These are phyloP conservation scores for Aphelenchoides avenae DNA, from an alignment of 1,140 invertebrate genomes.

Conservation along the genomic window DNA sequence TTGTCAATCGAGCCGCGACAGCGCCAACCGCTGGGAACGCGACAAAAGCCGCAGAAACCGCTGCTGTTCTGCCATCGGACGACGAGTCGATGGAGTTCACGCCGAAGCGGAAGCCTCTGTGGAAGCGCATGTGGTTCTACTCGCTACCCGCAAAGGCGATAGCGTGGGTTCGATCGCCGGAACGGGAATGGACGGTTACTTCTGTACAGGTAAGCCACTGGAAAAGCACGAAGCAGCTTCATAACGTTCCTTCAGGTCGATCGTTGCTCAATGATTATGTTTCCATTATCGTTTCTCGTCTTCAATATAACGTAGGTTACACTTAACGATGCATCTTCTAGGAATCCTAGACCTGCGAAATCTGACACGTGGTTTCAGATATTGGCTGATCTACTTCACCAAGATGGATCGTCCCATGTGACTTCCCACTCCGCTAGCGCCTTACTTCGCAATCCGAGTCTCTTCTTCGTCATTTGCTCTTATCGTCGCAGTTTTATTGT, in stretches of 20 bases:
- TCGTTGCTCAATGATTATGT: background rate
- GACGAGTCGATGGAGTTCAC: background rate
- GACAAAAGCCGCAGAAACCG: constrained; percentile 5
- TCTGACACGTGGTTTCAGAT: constrained; percentile 18
- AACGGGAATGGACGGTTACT: constrained; percentile 55
- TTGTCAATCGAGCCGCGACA: constrained; percentile 1
- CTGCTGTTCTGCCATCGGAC: background rate
- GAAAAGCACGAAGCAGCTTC: constrained; percentile 10
- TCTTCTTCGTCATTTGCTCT: no score
- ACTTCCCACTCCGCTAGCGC: no score
- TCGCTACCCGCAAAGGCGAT: background rate
- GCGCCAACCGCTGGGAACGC: constrained; percentile 3
- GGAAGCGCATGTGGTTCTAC: background rate
- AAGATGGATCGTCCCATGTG: constrained; percentile 21
- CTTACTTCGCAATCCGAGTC: no score
- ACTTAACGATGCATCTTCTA: constrained; percentile 2
- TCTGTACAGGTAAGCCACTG: constrained; percentile 49
- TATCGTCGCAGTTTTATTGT: no score
- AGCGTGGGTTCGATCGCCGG: constrained; percentile 19
- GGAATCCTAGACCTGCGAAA: constrained; percentile 17
- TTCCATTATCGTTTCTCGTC: background rate
- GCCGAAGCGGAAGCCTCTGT: constrained; percentile 9
- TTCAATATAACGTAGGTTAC: background rate
- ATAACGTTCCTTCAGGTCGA: background rate
- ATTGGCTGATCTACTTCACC: constrained; percentile 19